Percentiles rank a stretch among this genome's conserved stretches.
Evolutionary conservation across 2,113 vertebrate species (phyloP).

Genomic region (Blennius ocellaris): DNA sequence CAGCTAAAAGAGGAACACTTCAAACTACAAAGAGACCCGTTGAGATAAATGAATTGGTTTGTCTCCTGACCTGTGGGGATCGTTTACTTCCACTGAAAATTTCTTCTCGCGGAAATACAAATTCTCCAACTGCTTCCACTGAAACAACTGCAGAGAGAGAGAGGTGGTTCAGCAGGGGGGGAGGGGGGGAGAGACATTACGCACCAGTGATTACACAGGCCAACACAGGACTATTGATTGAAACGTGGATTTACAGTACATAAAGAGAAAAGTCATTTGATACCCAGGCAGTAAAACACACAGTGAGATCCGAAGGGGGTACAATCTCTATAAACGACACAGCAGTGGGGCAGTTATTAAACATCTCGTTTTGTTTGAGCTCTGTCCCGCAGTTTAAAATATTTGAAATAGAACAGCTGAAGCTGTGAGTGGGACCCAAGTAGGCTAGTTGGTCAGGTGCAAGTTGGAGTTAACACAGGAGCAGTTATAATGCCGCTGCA

Average conservation of each 20-base stretch:
- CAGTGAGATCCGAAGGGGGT: background rate
- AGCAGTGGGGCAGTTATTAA: background rate
- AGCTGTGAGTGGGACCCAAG: conserved; percentile 28
- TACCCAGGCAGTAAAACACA: conserved; percentile 36
- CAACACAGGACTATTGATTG: conserved; percentile 18
- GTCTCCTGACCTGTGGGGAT: conserved; percentile 91
- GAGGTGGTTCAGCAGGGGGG: conserved; percentile 12
- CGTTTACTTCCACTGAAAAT: conserved; percentile 97
- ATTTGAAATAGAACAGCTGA: conserved; percentile 32
- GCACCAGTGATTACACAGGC: conserved; percentile 41
- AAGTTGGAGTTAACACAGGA: conserved; percentile 32
- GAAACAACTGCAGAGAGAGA: conserved; percentile 88
- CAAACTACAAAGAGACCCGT: conserved; percentile 19
- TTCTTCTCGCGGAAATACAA: conserved; percentile 99
- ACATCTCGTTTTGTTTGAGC: conserved; percentile 5
- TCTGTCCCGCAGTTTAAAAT: conserved; percentile 6
- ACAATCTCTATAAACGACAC: background rate
- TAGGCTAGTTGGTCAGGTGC: conserved; percentile 44
- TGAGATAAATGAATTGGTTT: conserved; percentile 12
- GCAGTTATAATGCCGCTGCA: conserved; percentile 47
- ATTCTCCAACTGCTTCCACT: conserved; percentile 98
- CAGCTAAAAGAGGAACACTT: conserved; percentile 50
- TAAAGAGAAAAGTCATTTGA: conserved; percentile 18
- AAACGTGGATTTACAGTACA: conserved; percentile 29
- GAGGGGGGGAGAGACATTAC: conserved; percentile 16